Conservation (phyloP, 2,797 vertebrate genomes). For the Coilia nasus region DNA sequence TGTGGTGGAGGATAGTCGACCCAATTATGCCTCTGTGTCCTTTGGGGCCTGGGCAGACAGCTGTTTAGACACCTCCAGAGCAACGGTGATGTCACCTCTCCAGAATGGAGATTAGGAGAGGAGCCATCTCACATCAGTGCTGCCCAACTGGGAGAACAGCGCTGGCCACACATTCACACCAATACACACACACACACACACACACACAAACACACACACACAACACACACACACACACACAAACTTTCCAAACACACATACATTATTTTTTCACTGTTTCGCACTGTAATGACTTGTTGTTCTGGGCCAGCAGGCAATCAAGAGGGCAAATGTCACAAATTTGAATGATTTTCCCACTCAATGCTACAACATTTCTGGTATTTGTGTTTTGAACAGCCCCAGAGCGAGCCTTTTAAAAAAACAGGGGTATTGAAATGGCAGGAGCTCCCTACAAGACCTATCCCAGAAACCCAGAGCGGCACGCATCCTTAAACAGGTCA, state of each 20-base stretch:
- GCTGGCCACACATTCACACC: background rate
- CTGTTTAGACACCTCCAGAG: conserved; percentile 20
- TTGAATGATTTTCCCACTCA: too few species aligned
- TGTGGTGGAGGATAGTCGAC: conserved; percentile 30
- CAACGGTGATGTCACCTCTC: background rate
- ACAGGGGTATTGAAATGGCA: background rate
- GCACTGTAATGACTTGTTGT: background rate
- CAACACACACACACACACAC: background rate
- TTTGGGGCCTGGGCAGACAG: background rate
- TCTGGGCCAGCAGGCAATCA: too few species aligned
- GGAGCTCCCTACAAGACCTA: background rate
- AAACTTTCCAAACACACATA: background rate
- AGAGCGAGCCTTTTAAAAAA: background rate
- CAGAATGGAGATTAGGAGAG: background rate
- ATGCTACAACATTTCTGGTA: background rate
- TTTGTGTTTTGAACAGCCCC: background rate
- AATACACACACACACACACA: background rate
- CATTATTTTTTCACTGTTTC: background rate
- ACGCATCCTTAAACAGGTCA: conserved; percentile 5
- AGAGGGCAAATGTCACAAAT: background rate
- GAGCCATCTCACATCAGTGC: background rate
- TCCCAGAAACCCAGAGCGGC: background rate
- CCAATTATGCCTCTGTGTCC: conserved; percentile 29
- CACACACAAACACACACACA: too few species aligned
- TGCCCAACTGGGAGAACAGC: background rate